phyloP scores from a whole-genome alignment of 2,888 invertebrate species.

The Drosophila hamatofila region DNA sequence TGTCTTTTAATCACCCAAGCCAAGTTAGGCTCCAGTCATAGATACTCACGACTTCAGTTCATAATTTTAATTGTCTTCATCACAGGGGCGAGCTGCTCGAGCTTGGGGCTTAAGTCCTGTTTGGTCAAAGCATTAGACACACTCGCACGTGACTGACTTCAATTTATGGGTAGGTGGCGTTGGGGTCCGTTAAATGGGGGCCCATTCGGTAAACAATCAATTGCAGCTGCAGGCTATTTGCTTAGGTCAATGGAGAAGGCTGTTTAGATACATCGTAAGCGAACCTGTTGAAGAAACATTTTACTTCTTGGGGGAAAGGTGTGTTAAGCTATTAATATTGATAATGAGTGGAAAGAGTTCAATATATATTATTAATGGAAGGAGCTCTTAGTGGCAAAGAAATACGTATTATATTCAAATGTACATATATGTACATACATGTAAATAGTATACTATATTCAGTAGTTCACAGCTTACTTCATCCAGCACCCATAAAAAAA shows the following conservation, averaged over 20 bases:
- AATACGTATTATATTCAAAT: too few species aligned
- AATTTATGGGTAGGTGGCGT: not conserved
- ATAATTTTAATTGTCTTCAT: conserved; percentile 61
- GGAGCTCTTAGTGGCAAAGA: too few species aligned
- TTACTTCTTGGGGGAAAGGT: too few species aligned
- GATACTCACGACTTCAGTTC: conserved; percentile 46
- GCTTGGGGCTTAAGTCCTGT: conserved; percentile 22
- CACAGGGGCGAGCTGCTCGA: not conserved
- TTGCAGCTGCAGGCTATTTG: conserved; percentile 76
- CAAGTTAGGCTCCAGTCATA: conserved; percentile 30
- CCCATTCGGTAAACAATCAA: conserved; percentile 69
- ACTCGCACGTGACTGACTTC: conserved; percentile 47
- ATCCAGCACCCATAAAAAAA: too few species aligned
- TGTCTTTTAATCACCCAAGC: conserved; percentile 75
- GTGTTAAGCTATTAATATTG: not conserved
- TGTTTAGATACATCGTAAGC: conserved; percentile 51
- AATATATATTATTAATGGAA: not conserved
- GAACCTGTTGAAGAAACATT: conserved; percentile 63
- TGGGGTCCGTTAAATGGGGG: not conserved
- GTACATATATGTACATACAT: too few species aligned
- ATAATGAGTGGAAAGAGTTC: not conserved
- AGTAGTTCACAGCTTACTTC: too few species aligned
- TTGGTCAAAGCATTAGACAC: conserved; percentile 55
- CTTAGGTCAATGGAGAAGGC: conserved; percentile 52
- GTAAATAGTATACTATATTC: too few species aligned